phyloP scores from a whole-genome alignment of 64 coral and sea anemone species.

The Anthopleura sola region DNA sequence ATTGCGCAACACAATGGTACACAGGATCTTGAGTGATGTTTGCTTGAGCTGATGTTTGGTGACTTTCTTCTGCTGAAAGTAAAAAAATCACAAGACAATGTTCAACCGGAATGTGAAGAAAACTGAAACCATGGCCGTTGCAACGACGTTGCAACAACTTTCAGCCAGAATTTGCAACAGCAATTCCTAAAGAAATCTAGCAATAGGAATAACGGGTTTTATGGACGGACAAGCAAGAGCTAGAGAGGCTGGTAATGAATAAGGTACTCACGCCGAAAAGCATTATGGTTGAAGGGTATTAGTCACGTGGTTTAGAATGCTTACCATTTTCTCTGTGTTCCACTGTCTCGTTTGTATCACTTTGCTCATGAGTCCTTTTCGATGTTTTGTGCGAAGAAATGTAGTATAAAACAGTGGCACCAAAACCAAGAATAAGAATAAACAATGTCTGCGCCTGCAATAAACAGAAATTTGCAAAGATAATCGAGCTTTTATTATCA shows the following conservation, averaged over 20 bases:
- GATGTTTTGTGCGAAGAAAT: not conserved
- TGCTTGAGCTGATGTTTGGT: not conserved
- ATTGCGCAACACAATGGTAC: not conserved
- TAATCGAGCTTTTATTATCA: not conserved
- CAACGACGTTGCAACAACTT: too few species aligned
- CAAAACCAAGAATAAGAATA: not conserved
- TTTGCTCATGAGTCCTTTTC: not conserved
- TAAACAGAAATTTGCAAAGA: not conserved
- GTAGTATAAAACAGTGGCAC: constrained; percentile 1
- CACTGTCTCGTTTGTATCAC: not conserved
- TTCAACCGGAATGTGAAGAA: too few species aligned
- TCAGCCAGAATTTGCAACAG: too few species aligned
- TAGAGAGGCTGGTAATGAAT: too few species aligned
- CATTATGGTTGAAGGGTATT: not conserved
- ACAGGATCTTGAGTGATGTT: not conserved
- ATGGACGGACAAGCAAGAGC: too few species aligned
- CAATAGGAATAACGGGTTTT: too few species aligned
- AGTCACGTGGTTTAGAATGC: not conserved
- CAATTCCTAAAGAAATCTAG: too few species aligned
- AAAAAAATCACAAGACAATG: not conserved
- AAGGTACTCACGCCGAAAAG: too few species aligned
- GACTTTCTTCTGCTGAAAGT: not conserved
- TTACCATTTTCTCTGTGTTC: not conserved
- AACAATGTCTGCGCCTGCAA: constrained; percentile 13
- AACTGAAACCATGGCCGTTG: too few species aligned